Base-by-base conservation (phyloP, 2,113 vertebrate genomes). In the Mastomys natalensis region DNA sequence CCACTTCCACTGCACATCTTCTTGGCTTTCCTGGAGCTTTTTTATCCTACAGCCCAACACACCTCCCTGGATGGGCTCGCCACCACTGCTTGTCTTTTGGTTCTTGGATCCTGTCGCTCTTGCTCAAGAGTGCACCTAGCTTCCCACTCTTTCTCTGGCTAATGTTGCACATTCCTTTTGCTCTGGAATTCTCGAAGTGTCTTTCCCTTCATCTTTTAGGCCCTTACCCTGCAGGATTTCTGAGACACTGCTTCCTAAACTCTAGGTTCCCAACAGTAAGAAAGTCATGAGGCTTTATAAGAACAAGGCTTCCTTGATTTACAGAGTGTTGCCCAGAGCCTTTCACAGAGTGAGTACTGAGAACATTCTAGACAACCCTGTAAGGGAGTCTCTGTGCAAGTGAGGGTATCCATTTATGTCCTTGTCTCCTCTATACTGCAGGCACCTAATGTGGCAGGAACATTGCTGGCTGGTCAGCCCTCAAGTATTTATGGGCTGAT, bases 401-500 rank as follows among this genome's bases (percentile, higher is more conserved):
- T 1, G 51, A 81, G 51, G 48, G 45, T 4, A 3, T 53, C 40
- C 0, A 6, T 74, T 17, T 55, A 26, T 91, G 1, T 45, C 51
- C 29, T 45, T 7, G 24, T 21, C 45, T 72, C 45, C 64, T 87
- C 37, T 48, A 64, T 60, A 26, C 73, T 16, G 17, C 80, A 87
- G 68, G 68, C 70, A 2, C 8, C 66, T 95, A 22, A 16, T 34
- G 77, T 72, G 74, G 22, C 40, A 60, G 55, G 6, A 29, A 31
- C 1, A 45, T 37, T 73, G 9, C 15, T 66, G 45, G 11, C 15
- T 1, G 1, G 40, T 74, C 74, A 11, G 1, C n/a, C 82, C 68
- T 93, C 78, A n/a, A 11, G 60, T 85, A 68, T 62, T 66, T 85
- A 85, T 53, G 74, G 85, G 73, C 89, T 93, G 97, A 76, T 78